Percentiles rank a stretch among this genome's conserved stretches.
Conservation (phyloP, 2,797 vertebrate species). For the Gila robusta region DNA sequence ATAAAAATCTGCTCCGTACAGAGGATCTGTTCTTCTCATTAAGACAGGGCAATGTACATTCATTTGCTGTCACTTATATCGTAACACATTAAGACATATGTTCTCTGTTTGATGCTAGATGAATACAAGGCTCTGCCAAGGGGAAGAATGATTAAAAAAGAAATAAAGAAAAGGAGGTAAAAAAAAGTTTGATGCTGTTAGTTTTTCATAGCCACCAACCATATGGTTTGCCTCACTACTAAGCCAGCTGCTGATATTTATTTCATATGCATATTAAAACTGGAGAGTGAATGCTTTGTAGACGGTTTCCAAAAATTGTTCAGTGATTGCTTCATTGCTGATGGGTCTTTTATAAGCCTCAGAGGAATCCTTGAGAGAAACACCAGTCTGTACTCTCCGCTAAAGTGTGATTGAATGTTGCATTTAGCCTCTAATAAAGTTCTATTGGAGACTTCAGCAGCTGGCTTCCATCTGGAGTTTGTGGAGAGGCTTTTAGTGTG, state of each 20-base stretch:
- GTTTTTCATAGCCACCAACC: constrained; percentile 54
- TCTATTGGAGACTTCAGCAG: constrained; percentile 64
- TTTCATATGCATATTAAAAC: constrained; percentile 66
- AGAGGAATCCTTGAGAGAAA: constrained; percentile 67
- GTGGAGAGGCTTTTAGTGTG: constrained; percentile 50
- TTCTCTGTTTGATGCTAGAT: constrained; percentile 49
- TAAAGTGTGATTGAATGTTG: constrained; percentile 66
- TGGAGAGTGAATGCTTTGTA: constrained; percentile 66
- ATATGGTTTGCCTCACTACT: constrained; percentile 64
- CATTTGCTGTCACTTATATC: constrained; percentile 39
- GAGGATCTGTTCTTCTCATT: constrained; percentile 42
- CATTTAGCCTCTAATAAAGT: constrained; percentile 68
- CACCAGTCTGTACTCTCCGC: constrained; percentile 57
- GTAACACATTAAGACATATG: constrained; percentile 56
- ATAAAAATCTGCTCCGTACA: constrained; percentile 37
- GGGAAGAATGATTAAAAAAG: constrained; percentile 25
- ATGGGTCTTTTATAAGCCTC: constrained; percentile 70
- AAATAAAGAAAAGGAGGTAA: constrained; percentile 6
- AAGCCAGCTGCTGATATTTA: constrained; percentile 62
- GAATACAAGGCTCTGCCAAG: constrained; percentile 23
- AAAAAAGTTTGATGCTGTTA: constrained; percentile 50
- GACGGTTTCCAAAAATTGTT: constrained; percentile 66
- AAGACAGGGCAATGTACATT: constrained; percentile 44
- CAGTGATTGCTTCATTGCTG: constrained; percentile 68
- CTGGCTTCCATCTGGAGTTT: constrained; percentile 67